Percentiles rank a stretch among this genome's conserved stretches.
These are phyloP conservation scores for Ptychoptera albimana DNA, from an alignment of 2,888 invertebrate species.

Conservation along the genomic window DNA sequence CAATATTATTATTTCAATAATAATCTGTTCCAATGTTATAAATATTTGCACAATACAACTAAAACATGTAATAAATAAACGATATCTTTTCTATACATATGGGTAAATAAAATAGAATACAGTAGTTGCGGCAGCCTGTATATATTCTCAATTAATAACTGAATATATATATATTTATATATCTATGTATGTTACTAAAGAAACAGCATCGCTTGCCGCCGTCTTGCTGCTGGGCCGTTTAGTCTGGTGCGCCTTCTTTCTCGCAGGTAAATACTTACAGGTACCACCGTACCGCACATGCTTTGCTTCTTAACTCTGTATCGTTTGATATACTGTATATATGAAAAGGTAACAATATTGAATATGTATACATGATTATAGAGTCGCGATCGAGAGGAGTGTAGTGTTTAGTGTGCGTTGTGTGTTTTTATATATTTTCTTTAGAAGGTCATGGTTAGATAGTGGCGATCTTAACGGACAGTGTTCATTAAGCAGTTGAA, in stretches of 20 bases:
- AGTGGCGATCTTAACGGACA: slow-evolving; percentile 27
- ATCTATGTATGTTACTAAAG: too few species aligned
- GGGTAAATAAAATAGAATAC: background rate
- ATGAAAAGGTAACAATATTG: too few species aligned
- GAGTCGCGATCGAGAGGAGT: too few species aligned
- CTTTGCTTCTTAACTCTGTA: too few species aligned
- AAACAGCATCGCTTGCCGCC: too few species aligned
- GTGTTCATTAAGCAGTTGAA: slow-evolving; percentile 27
- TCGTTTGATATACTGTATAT: too few species aligned
- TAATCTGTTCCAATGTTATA: background rate
- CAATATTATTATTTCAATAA: background rate
- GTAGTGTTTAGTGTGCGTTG: slow-evolving; percentile 11
- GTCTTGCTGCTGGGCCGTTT: too few species aligned
- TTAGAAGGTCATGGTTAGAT: slow-evolving; percentile 30
- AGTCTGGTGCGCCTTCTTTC: too few species aligned
- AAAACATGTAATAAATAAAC: background rate
- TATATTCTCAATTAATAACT: background rate
- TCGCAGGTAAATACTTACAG: too few species aligned
- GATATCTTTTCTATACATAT: background rate
- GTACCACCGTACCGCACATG: too few species aligned
- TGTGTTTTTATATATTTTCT: slow-evolving; percentile 22
- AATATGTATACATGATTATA: too few species aligned
- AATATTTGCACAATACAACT: background rate
- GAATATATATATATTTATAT: background rate
- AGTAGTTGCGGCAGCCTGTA: background rate